A percentile compares a stretch with the other conserved stretches of the same genome.
Conservation (phyloP, 2,888 invertebrate species). For the Drosophila ezoana region DNA sequence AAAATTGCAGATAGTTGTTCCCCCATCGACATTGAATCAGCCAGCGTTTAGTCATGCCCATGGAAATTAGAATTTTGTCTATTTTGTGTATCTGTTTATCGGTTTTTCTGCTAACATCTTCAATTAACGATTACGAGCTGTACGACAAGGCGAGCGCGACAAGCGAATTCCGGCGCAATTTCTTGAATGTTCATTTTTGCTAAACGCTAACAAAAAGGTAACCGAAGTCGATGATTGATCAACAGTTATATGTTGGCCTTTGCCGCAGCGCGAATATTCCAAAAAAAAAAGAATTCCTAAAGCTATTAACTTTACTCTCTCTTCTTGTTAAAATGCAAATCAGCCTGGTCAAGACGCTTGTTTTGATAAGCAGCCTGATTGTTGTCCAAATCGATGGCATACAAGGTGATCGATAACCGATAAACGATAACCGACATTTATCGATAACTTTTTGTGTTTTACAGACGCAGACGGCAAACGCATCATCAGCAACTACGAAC, state of each 20-base stretch:
- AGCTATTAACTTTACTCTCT: not conserved
- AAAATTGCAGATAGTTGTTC: conserved; percentile 15
- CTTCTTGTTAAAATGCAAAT: conserved; percentile 39
- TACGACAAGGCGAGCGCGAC: conserved; percentile 56
- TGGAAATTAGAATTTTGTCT: conserved; percentile 49
- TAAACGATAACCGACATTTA: not conserved
- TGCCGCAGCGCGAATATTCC: conserved; percentile 19
- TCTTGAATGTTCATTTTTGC: conserved; percentile 28
- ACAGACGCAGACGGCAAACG: conserved; percentile 67
- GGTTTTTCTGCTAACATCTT: conserved; percentile 49
- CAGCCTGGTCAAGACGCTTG: conserved; percentile 44
- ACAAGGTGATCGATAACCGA: conserved; percentile 54
- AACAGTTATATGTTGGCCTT: conserved; percentile 54
- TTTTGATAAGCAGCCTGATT: conserved; percentile 54
- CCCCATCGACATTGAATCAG: conserved; percentile 30
- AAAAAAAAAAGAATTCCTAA: not conserved
- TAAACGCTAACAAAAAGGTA: conserved; percentile 67
- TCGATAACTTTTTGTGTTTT: conserved; percentile 16
- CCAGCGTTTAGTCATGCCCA: conserved; percentile 15
- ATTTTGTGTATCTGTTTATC: conserved; percentile 21
- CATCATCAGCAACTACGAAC: conserved; percentile 68
- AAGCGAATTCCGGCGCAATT: conserved; percentile 63
- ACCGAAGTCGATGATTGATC: conserved; percentile 46
- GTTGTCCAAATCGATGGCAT: conserved; percentile 68
- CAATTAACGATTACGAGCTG: conserved; percentile 68